phyloP scores from a whole-genome alignment of 2,113 vertebrate species.

The Calonectris borealis region DNA sequence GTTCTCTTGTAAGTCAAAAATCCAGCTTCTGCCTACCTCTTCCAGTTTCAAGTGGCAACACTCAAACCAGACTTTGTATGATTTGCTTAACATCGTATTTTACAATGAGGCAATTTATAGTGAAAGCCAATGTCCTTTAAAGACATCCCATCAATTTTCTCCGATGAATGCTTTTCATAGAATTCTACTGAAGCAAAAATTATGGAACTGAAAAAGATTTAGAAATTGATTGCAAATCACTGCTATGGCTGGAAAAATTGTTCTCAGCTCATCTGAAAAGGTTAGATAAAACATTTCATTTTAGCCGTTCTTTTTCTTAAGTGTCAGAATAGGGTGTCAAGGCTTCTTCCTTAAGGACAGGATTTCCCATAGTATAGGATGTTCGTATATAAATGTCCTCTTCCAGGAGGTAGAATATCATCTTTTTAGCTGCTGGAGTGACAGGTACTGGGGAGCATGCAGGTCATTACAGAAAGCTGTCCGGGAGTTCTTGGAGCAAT shows the following conservation, averaged over 20 bases:
- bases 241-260: background rate
- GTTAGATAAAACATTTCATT: background rate
- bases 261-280: background rate
- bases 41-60: background rate
- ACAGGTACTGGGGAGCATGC: background rate
- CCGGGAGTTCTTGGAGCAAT: background rate
- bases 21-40: background rate
- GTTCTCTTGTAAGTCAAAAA: background rate
- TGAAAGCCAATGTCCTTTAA: constrained; percentile 21
- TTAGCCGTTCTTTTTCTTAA: background rate
- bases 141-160: constrained; percentile 27
- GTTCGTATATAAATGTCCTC: background rate
- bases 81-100: background rate
- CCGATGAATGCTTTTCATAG: constrained; percentile 22
- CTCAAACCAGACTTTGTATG: background rate
- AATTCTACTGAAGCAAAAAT: constrained; percentile 30
- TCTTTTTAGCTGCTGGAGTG: background rate
- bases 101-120: background rate
- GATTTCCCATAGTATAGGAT: background rate
- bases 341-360: background rate
- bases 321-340: background rate
- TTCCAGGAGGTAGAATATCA: background rate
- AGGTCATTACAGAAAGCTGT: background rate
- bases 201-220: constrained; percentile 1
- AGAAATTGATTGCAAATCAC: constrained; percentile 35